A percentile compares a stretch with the other conserved stretches of the same genome.
Conservation (phyloP, 2,888 invertebrate species). For the Halictus ligatus region DNA sequence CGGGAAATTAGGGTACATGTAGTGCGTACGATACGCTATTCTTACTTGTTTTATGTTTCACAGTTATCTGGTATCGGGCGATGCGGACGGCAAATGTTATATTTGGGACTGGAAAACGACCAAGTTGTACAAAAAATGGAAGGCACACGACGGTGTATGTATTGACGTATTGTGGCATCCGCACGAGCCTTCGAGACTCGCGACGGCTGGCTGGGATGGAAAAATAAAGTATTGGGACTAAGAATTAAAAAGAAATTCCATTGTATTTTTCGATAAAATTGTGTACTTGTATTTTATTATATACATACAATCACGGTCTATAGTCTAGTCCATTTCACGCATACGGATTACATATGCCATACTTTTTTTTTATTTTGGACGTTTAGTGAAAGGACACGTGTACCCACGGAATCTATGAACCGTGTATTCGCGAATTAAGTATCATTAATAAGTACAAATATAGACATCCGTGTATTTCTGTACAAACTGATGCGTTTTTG, state of each 20-base stretch:
- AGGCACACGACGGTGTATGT: constrained; percentile 99
- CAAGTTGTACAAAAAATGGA: constrained; percentile 99
- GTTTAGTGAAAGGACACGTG: neutral
- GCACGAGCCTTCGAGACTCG: constrained; percentile 98
- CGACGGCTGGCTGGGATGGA: constrained; percentile 99
- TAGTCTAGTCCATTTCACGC: neutral
- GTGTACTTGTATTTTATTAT: constrained; percentile 34
- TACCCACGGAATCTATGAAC: no score
- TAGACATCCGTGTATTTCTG: no score
- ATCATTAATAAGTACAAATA: no score
- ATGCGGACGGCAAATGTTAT: constrained; percentile 99
- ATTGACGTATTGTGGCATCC: constrained; percentile 99
- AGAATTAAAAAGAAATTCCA: constrained; percentile 65
- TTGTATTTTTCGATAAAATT: constrained; percentile 11
- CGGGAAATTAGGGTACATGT: neutral
- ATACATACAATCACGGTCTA: neutral
- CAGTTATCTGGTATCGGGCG: constrained; percentile 98
- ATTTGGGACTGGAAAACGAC: constrained; percentile 99
- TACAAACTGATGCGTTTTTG: no score
- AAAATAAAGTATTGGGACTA: constrained; percentile 99
- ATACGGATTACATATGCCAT: no score
- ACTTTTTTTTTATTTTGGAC: neutral
- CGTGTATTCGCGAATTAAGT: no score
- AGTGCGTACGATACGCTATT: neutral
- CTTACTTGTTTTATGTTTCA: neutral